Base-by-base conservation (phyloP, 2,113 vertebrate genomes). In the Cromileptes altivelis region DNA sequence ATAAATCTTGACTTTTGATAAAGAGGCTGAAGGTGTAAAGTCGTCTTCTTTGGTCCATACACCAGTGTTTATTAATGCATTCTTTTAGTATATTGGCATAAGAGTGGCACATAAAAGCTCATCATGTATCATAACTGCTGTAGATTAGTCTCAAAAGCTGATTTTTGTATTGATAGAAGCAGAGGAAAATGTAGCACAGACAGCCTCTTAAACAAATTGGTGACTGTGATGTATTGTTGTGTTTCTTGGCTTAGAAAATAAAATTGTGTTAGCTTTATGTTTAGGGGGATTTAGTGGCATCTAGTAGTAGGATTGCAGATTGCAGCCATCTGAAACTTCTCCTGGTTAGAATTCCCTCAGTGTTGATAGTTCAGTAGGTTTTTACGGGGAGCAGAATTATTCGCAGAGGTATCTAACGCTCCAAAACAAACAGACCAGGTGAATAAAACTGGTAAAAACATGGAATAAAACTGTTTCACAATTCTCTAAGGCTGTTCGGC, bases 171-270 rank as follows among this genome's bases (percentile, higher is more conserved):
- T 58, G 4, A 69, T 80, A 57, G 23, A 49, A 55, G 45, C 2
- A 0, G 11, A 60, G 23, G 2, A 50, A 69, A 78, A 25, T 42
- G 17, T 37, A 63, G 19, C 55, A 7, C 49, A 30, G n/a, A 23
- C 33, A 50, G 11, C 7, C 42, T 75, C 21, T 61, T 61, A 17
- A 72, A 69, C 19, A 62, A 68, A 69, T 45, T 58, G 27, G 15
- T 40, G 49, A 68, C 27, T 63, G 7, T 68, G n/a, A 25, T 56
- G 19, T 18, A 49, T 30, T 27, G 57, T 67, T 64, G 25, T 53
- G 56, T 85, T 83, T 81, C 56, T 49, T 79, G 2, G 49, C 75
- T 68, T 11, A 58, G 4, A 11, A 56, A 63, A 56, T 77, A 4
- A 6, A 0, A 5, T 23, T 11, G 42, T 11, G 42, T 45, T 45